These are phyloP conservation scores for Diarsia brunnea DNA, from an alignment of 2,888 invertebrate species.

Conservation along the genomic window DNA sequence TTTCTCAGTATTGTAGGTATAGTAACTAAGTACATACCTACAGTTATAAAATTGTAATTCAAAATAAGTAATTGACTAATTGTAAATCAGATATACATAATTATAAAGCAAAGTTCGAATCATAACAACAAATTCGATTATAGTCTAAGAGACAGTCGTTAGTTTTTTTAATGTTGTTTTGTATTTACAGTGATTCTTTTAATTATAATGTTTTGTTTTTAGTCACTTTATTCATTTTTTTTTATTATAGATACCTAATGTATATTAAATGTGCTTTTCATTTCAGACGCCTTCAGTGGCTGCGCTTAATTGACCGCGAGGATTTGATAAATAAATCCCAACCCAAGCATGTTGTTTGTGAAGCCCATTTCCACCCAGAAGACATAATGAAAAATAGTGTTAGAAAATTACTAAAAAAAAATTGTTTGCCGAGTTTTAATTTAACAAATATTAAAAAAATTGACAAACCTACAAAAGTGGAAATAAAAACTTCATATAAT, in stretches of 20 bases:
- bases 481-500: slow-evolving; percentile 10
- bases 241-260: slow-evolving; percentile 9
- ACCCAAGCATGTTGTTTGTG: slow-evolving; percentile 24
- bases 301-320: slow-evolving; percentile 28
- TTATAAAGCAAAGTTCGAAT: too few relatives aligned
- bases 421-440: slow-evolving; percentile 21
- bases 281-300: slow-evolving; percentile 35
- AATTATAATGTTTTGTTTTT: too few relatives aligned
- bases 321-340: slow-evolving; percentile 26
- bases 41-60: not conserved
- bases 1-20: slow-evolving; percentile 1
- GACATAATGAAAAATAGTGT: slow-evolving; percentile 13
- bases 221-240: too few relatives aligned
- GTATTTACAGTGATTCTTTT: too few relatives aligned
- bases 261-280: slow-evolving; percentile 22
- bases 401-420: slow-evolving; percentile 27
- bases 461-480: slow-evolving; percentile 21
- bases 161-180: too few relatives aligned
- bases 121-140: too few relatives aligned
- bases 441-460: slow-evolving; percentile 10
- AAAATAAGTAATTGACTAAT: not conserved
- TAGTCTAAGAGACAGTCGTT: too few relatives aligned
- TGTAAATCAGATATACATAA: not conserved
- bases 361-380: slow-evolving; percentile 26
- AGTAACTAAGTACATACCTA: not conserved